Evolutionary conservation across 2,113 vertebrate species (phyloP), one percentile per base, ranked within the genome.

Genomic region (Lepisosteus osseus): DNA sequence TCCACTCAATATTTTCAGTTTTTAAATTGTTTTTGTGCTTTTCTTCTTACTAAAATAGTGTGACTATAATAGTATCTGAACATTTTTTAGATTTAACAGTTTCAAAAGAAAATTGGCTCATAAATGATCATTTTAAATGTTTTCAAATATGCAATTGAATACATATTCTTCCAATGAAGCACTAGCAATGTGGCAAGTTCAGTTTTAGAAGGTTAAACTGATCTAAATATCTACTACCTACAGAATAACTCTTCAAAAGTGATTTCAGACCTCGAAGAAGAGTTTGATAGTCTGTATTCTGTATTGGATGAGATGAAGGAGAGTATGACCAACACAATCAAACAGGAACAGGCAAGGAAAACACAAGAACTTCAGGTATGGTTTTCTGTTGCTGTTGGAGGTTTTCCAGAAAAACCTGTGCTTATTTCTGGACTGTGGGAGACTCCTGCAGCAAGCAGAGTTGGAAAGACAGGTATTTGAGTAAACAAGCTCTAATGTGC

Each of bases 241-340:
- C 82, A 98, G 97, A 84, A 87, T 56, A 96, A 96, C 82, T 94
- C 96, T 68, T 89, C 90, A 57, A 92, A 86, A 71, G 92, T 93
- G 73, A 89, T 93, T 71, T 89, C 90, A 0, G 97, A 97, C 29
- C 80, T 99, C 76, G 95, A 96, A 84, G 93, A 91, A 82, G 97
- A 98, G 78, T 95, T 98, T 84, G 95, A 96, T 76, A 83, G 86
- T 57, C 83, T 99, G 1, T 92, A 91, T 65, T 89, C 94, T 61
- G 65, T 95, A 44, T 47, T 99, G 66, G 90, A 94, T 51, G 94
- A 96, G 61, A 93, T 92, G 84, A 96, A 95, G 66, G 94, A 87
- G 65, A 92, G 80, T 64, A 96, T 99, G 86, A 65, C 86, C 62
- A 91, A 67, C 42, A 78, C 79, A 72, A 96, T 99, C 73, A 94